Evolutionary conservation across 2,888 invertebrate species (phyloP), one percentile per base, ranked within the genome.

Genomic region (Volucella inanis): DNA sequence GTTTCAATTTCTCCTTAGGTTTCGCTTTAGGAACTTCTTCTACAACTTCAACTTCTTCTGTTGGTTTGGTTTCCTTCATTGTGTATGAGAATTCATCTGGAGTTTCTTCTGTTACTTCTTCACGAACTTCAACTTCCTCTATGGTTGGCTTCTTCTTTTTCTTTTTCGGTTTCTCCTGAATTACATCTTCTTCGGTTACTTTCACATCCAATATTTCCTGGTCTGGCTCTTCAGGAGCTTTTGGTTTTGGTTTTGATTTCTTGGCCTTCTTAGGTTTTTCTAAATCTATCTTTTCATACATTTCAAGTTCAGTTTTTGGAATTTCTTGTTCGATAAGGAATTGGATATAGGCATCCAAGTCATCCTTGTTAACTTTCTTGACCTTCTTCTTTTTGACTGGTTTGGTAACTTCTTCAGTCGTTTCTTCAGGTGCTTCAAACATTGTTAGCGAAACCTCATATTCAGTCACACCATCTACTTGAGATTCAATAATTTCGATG

Each of bases 401-500:
- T 61, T 87, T 76, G 43, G 43, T 12, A 43, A 77, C 31, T 12
- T 84, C 87, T 39, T 76, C 68, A 2, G 87, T 75, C 45, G 38
- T 52, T 3, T 87, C 57, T 41, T 86, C 68, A 3, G 89, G 89
- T 4, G 90, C 87, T 80, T 92, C 92, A 2, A 88, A 86, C 41
- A 92, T 91, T 41, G 90, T 90, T 3, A 93, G 90, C 38, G 90
- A 89, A 18, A 93, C 91, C 83, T 92, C 92, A 85, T 91, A 92
- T 79, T 93, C 87, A 52, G 93, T 92, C 87, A 91, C 91, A 52
- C 90, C 92, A 72, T 90, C 92, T 86, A 90, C 90, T 72, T 90
- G 88, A 49, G 90, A 88, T 83, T 90, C 92, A 12, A 91, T 88
- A 74, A 92, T 91, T 89, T 92, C 92, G 12, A 92, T 89, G 4